Evolutionary conservation across 2,113 vertebrate species (phyloP).

Genomic region (Petrocephalus microphthalmus): DNA sequence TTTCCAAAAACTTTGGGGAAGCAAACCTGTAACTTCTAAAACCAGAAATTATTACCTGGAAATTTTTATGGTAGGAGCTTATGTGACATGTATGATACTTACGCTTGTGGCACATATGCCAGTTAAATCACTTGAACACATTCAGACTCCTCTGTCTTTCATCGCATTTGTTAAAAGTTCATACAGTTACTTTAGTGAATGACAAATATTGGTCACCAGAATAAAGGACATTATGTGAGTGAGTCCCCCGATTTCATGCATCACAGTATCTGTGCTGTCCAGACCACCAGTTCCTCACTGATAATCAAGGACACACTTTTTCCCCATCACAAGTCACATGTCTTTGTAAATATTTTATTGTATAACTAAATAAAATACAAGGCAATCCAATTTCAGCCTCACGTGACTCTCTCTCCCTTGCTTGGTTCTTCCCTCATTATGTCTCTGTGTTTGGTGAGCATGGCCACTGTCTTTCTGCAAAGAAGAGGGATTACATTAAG

Average conservation of each 20-base stretch:
- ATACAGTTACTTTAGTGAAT: background rate
- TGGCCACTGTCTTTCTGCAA: constrained; percentile 44
- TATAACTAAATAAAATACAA: background rate
- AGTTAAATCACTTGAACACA: background rate
- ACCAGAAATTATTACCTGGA: background rate
- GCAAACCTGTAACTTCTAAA: background rate
- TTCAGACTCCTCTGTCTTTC: background rate
- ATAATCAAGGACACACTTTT: background rate
- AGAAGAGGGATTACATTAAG: constrained; percentile 62
- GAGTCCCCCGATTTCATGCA: background rate
- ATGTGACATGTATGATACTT: background rate
- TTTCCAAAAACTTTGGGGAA: background rate
- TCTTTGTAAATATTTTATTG: background rate
- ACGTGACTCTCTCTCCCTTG: constrained; percentile 21
- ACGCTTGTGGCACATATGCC: background rate
- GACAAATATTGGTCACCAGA: background rate
- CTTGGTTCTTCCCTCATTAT: constrained; percentile 43
- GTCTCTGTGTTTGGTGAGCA: constrained; percentile 58
- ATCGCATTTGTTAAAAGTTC: background rate
- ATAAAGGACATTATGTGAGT: background rate
- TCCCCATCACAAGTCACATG: background rate
- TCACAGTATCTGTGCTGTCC: background rate
- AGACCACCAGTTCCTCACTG: constrained; percentile 4
- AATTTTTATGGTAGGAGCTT: background rate
- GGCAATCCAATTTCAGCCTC: background rate